Evolutionary conservation across 2,888 invertebrate genomes (phyloP).

Genomic region (Drosophila emarginata): DNA sequence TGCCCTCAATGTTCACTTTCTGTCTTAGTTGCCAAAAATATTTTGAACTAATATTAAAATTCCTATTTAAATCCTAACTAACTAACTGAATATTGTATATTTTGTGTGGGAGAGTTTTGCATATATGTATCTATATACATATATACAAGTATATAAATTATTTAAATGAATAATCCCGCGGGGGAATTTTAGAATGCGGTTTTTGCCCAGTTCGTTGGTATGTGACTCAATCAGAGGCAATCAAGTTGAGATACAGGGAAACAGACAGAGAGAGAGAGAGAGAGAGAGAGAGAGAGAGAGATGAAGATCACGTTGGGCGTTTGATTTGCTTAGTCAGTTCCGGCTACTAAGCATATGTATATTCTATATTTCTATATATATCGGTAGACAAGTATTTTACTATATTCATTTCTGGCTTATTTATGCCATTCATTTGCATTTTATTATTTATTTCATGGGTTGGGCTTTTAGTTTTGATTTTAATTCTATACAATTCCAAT

Average conservation of each 20-base stretch:
- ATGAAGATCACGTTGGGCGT: slow-evolving; percentile 17
- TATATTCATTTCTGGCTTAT: slow-evolving; percentile 22
- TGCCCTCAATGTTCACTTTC: background rate
- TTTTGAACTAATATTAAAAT: background rate
- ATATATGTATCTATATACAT: too few species aligned
- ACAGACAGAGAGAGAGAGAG: background rate
- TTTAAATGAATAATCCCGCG: slow-evolving; percentile 26
- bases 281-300: background rate
- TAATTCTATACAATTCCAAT: background rate
- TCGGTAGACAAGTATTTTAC: background rate
- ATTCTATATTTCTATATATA: slow-evolving; percentile 31
- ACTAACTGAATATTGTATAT: too few species aligned
- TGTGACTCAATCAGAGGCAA: slow-evolving; percentile 22
- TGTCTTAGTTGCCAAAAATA: background rate
- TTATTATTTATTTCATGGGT: slow-evolving; percentile 6
- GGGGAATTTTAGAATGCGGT: slow-evolving; percentile 39
- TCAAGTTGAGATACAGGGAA: background rate
- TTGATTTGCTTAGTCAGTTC: slow-evolving; percentile 50
- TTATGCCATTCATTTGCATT: slow-evolving; percentile 45
- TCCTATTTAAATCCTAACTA: background rate
- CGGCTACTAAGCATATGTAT: slow-evolving; percentile 63
- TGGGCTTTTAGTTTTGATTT: background rate
- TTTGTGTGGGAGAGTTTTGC: background rate
- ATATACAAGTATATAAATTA: background rate
- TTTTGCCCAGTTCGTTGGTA: slow-evolving; percentile 32